Conservation (phyloP, 2,888 invertebrate species). For the Drosophila basisetae region DNA sequence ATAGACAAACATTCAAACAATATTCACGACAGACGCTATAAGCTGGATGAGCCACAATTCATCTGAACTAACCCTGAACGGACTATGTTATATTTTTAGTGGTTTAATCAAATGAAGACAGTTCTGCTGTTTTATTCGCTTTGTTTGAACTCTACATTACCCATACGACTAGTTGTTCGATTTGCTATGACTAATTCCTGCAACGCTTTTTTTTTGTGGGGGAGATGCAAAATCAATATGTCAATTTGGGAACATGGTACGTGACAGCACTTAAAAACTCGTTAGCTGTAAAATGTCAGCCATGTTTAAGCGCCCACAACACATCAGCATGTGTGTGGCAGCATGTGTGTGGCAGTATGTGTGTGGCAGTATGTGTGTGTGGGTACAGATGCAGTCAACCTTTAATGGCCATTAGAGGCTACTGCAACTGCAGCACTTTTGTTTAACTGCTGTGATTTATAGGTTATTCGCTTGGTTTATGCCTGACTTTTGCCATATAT, state of each 20-base stretch:
- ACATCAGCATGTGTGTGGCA: slow-evolving; percentile 1
- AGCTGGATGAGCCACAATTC: neutral
- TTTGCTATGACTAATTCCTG: neutral
- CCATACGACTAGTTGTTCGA: slow-evolving; percentile 18
- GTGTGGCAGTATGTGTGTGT: slow-evolving; percentile 7
- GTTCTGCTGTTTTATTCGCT: neutral
- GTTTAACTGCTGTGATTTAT: slow-evolving; percentile 43
- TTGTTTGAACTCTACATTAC: neutral
- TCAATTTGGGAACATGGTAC: slow-evolving; percentile 32
- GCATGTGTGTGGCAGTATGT: neutral
- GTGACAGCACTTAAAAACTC: slow-evolving; percentile 75
- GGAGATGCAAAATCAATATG: slow-evolving; percentile 42
- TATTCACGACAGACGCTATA: neutral
- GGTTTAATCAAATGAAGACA: neutral
- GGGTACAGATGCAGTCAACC: slow-evolving; percentile 20
- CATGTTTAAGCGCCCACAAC: slow-evolving; percentile 48
- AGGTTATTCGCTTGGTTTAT: slow-evolving; percentile 18
- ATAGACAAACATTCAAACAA: neutral
- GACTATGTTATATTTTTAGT: neutral
- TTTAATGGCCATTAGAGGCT: slow-evolving; percentile 32
- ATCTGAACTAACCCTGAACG: neutral
- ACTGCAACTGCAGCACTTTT: slow-evolving; percentile 42
- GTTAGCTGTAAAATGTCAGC: slow-evolving; percentile 70
- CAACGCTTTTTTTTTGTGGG: neutral
- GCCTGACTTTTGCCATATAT: slow-evolving; percentile 2